Conservation (phyloP, 2,797 vertebrate genomes). For the Leptoclinus maculatus region DNA sequence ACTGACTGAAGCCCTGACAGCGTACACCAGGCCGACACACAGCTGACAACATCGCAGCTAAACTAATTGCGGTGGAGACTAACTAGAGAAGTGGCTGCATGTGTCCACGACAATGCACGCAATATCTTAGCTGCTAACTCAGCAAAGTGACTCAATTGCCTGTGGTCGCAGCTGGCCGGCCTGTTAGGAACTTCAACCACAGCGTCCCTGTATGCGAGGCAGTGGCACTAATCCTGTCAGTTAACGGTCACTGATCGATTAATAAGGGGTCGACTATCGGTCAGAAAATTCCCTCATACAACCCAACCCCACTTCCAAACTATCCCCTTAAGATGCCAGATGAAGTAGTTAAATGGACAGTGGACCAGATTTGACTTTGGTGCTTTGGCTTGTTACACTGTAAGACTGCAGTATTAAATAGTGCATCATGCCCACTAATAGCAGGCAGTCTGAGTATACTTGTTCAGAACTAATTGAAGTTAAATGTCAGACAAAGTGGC, state of each 20-base stretch:
- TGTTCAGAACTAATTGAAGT: slow-evolving; percentile 2
- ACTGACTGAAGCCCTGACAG: no score
- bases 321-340: background rate
- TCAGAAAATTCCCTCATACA: background rate
- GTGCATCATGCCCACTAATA: background rate
- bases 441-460: background rate
- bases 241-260: background rate
- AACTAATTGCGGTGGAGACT: background rate
- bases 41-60: background rate
- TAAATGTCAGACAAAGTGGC: slow-evolving; percentile 4
- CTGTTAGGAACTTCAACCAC: background rate
- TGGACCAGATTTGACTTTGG: background rate
- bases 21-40: no score
- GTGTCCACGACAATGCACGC: background rate
- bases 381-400: slow-evolving; percentile 15
- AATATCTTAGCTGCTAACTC: no score
- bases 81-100: background rate
- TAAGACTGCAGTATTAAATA: background rate
- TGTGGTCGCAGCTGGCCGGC: background rate
- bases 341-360: background rate
- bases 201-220: background rate
- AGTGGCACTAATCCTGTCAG: background rate
- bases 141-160: background rate
- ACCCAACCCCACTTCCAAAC: background rate
- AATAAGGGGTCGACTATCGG: background rate